Evolutionary conservation across 2,113 vertebrate genomes (phyloP).

Genomic region (Actenoides hombroni): DNA sequence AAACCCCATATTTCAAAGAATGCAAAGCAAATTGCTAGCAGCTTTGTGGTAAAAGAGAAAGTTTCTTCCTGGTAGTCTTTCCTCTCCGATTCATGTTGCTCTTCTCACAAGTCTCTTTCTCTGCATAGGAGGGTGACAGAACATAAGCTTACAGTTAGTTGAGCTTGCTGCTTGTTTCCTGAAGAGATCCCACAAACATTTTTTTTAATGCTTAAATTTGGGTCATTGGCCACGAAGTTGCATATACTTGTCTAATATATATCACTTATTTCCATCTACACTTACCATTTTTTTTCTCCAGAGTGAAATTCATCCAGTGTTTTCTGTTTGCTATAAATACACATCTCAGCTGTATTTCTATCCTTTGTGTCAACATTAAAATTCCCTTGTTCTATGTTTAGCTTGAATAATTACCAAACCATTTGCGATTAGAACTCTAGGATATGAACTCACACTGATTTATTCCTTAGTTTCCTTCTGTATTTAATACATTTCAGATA

Average conservation of each 20-base stretch:
- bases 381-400: conserved; percentile 77
- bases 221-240: not conserved
- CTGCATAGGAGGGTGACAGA: not conserved
- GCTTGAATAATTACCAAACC: conserved; percentile 77
- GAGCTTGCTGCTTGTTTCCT: conserved; percentile 19
- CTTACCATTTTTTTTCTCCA: not conserved
- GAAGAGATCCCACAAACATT: not conserved
- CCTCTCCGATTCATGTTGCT: not conserved
- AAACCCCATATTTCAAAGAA: not conserved
- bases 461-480: conserved; percentile 70
- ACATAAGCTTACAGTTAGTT: not conserved
- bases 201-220: conserved; percentile 46
- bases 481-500: conserved; percentile 80
- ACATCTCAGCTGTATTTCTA: conserved; percentile 55
- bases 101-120: not conserved
- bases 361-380: conserved; percentile 75
- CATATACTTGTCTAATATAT: not conserved
- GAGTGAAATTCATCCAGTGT: conserved; percentile 55
- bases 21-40: conserved; percentile 12
- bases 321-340: conserved; percentile 66
- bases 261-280: not conserved
- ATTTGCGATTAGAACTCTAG: conserved; percentile 78
- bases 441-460: conserved; percentile 75
- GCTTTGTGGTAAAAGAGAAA: not conserved
- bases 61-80: not conserved